Conservation (phyloP, 2,797 vertebrate genomes). For the Agapornis canus region DNA sequence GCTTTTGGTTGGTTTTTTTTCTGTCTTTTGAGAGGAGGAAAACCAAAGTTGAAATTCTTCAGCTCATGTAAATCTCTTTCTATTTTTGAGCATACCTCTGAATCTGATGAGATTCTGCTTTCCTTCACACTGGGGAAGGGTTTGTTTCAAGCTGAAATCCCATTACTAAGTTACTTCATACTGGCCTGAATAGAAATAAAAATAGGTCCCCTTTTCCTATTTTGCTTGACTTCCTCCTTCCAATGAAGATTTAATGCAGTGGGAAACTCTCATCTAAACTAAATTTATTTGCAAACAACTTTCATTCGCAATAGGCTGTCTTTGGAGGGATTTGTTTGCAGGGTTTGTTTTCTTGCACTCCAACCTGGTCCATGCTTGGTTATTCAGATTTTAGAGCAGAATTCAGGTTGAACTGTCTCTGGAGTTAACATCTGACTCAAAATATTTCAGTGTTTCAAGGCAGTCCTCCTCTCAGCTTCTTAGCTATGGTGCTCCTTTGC, state of each 20-base stretch:
- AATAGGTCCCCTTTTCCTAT: not conserved
- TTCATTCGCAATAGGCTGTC: not conserved
- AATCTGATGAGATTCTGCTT: not conserved
- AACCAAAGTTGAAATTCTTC: not conserved
- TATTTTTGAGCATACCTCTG: not conserved
- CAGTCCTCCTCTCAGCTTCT: not conserved
- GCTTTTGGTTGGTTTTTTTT: not conserved
- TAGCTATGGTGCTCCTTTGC: not conserved
- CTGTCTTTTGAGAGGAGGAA: not conserved
- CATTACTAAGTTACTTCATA: not conserved
- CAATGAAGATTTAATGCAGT: not conserved
- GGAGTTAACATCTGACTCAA: not conserved
- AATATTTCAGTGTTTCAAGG: not conserved
- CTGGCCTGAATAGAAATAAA: not conserved
- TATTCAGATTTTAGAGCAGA: not conserved
- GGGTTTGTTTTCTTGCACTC: not conserved
- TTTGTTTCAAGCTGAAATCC: not conserved
- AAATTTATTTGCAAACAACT: not conserved
- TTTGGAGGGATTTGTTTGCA: not conserved
- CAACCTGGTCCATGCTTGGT: fast-evolving
- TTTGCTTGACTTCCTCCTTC: not conserved
- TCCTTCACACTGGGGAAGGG: not conserved
- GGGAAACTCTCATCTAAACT: not conserved
- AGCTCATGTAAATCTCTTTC: not conserved
- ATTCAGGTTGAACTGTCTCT: not conserved